phyloP scores from a whole-genome alignment of 2,113 vertebrate species.

The Murina feae region DNA sequence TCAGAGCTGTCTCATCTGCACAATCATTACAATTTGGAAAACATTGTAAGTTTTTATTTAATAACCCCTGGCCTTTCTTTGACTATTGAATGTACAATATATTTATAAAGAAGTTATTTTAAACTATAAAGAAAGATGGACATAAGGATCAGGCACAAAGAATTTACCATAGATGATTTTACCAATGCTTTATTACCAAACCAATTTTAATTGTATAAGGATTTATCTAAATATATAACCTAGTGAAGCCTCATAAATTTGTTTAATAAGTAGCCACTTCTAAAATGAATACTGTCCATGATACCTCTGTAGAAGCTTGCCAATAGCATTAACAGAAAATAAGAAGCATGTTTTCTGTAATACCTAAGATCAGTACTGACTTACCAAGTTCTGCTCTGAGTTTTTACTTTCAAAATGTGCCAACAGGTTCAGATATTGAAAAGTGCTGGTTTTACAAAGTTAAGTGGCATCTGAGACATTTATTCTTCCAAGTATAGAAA shows the following conservation, averaged over 20 bases:
- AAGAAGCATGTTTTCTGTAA: not conserved
- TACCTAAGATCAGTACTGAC: not conserved
- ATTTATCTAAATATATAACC: not conserved
- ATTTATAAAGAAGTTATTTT: not conserved
- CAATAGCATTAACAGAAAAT: not conserved
- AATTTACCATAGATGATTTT: not conserved
- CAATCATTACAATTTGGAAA: not conserved
- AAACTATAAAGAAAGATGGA: not conserved
- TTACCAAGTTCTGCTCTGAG: not conserved
- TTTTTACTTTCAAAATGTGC: not conserved
- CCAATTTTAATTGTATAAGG: not conserved
- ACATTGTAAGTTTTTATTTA: not conserved
- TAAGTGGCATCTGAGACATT: not conserved
- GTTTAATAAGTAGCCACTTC: not conserved
- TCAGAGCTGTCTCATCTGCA: not conserved
- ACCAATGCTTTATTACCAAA: not conserved
- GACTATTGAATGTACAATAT: not conserved
- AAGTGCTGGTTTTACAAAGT: not conserved
- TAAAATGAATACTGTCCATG: not conserved
- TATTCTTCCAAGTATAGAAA: not conserved
- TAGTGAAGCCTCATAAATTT: not conserved
- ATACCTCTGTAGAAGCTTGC: not conserved
- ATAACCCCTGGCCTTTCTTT: not conserved
- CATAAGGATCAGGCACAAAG: not conserved
- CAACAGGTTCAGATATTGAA: not conserved